These are phyloP conservation scores for Arnoldichthys spilopterus DNA, from an alignment of 2,797 vertebrate genomes.

Conservation along the genomic window DNA sequence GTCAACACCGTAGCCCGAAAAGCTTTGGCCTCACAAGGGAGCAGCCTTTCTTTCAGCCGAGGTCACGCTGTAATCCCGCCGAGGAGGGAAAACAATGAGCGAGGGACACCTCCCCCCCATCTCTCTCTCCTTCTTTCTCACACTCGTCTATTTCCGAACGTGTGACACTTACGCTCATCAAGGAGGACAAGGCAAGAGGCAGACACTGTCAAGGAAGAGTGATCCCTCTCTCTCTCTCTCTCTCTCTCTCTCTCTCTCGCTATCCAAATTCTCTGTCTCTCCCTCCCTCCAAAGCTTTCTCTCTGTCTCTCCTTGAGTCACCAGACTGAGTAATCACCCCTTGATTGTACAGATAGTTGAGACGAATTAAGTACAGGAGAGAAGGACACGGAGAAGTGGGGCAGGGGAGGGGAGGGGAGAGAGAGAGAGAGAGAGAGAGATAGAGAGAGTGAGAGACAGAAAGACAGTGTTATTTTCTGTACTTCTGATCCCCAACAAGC, in stretches of 20 bases:
- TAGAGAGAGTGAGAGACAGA: no score
- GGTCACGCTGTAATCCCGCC: slow-evolving; percentile 37
- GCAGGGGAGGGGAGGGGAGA: no score
- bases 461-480: no score
- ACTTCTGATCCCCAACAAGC: neutral
- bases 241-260: no score
- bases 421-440: no score
- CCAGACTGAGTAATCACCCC: slow-evolving; percentile 59
- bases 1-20: slow-evolving; percentile 64
- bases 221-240: slow-evolving; percentile 5
- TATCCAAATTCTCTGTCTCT: no score
- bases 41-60: slow-evolving; percentile 48
- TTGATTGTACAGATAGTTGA: slow-evolving; percentile 56
- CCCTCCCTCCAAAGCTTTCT: neutral
- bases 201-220: slow-evolving; percentile 13
- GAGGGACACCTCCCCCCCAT: slow-evolving; percentile 2
- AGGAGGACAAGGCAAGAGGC: slow-evolving; percentile 43
- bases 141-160: neutral
- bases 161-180: slow-evolving; percentile 41
- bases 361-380: slow-evolving; percentile 13
- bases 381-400: neutral
- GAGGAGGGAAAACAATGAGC: slow-evolving; percentile 24
- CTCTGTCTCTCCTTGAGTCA: slow-evolving; percentile 37
- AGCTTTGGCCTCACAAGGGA: slow-evolving; percentile 66
- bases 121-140: neutral